Base-by-base conservation (phyloP, 2,888 invertebrate genomes). In the Spodoptera exigua region DNA sequence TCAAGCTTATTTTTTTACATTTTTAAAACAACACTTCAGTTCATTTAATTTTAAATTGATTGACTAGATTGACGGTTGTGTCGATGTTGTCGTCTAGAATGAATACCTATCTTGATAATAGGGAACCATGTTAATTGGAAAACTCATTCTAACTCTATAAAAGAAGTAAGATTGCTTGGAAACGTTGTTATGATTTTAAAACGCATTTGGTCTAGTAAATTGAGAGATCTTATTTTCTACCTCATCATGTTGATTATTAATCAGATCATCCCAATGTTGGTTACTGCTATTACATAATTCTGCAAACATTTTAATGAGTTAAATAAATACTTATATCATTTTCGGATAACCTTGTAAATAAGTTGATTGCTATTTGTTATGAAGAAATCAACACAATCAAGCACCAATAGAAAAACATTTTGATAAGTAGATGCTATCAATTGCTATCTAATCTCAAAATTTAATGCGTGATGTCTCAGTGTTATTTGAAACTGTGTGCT, bases 391-490 rank as follows among this genome's bases (percentile, higher is more conserved):
- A 72, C 67, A 67, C 69, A 66, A 76, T 71, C 72, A 76, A 77
- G 76, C 79, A 80, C 82, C 81, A 80, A 82, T 80, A 82, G 80
- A 83, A 79, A 75, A 84, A 83, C 83, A 79, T 77, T 76, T 80
- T 89, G 91, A 91, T 92, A 91, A 89, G 87, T 78, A 76, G 65
- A 73, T 79, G 74, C 80, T 92, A 92, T 93, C 92, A 86, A 72
- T 67, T 75, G 78, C 81, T 93, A 93, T 93, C 93, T 93, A 84
- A 92, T 93, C 93, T 86, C 72, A 74, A 63, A 80, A 82, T 84
- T 81, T 76, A 82, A 80, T 80, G 81, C 84, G 83, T 83, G 86
- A 86, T 87, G 87, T 91, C 89, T 93, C 90, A 93, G 91, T 92
- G 86, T 85, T 89, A 86, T 85, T 89, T 89, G 80, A 81, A 77